Conservation (phyloP, 2,888 invertebrate species). For the Rhaphigaster nebulosa region DNA sequence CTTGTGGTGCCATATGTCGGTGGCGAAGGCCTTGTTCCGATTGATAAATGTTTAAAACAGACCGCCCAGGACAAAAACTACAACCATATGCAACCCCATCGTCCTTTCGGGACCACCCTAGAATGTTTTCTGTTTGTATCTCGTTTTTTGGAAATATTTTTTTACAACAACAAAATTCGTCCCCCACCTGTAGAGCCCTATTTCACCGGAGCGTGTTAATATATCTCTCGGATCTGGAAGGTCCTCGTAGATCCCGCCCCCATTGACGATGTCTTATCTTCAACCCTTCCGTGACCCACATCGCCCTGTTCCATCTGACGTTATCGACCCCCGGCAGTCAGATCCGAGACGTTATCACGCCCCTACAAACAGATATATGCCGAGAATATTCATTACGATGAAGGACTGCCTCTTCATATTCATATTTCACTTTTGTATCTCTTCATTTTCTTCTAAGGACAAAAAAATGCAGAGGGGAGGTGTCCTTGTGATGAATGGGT, state of each 20-base stretch:
- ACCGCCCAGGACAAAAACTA: background rate
- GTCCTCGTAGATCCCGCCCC: background rate
- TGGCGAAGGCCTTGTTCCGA: background rate
- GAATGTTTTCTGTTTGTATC: conserved; percentile 42
- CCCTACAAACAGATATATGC: background rate
- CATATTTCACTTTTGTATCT: conserved; percentile 45
- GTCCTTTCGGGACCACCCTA: conserved; percentile 17
- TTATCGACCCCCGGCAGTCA: background rate
- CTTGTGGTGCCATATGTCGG: background rate
- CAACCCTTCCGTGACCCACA: conserved; percentile 32
- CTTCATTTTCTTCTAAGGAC: conserved; percentile 12
- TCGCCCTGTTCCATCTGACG: background rate
- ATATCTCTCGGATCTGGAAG: background rate
- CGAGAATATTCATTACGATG: conserved; percentile 19
- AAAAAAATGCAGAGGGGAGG: background rate
- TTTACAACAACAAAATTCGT: background rate
- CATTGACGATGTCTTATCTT: conserved; percentile 17
- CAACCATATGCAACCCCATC: conserved; percentile 33
- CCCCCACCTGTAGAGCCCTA: background rate
- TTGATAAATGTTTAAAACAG: conserved; percentile 41
- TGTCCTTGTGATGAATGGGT: conserved; percentile 18
- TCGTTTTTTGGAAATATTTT: conserved; percentile 7
- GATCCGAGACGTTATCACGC: background rate
- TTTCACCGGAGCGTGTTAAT: background rate
- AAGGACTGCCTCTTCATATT: conserved; percentile 22